Conservation (phyloP, 1,140 invertebrate species). For the Drosophila neocordata region DNA sequence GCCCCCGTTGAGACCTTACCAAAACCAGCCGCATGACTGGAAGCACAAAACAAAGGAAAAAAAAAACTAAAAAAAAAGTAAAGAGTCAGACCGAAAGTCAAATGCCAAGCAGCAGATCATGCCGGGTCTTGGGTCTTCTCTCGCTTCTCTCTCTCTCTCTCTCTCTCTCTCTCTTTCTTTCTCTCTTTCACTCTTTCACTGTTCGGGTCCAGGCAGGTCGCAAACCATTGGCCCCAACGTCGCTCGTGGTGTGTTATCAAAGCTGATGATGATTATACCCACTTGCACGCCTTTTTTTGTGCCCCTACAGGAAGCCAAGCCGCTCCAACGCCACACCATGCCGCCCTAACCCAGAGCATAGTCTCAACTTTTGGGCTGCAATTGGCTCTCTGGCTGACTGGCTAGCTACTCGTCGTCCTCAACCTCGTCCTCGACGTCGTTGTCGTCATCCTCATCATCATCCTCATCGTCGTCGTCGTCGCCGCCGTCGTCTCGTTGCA, state of each 20-base stretch:
- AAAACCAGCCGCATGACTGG: conserved; percentile 66
- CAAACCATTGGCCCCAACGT: conserved; percentile 47
- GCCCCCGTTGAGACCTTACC: conserved; percentile 46
- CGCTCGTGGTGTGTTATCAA: conserved; percentile 81
- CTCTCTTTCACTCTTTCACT: conserved; percentile 18
- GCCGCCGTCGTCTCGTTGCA: conserved; percentile 61
- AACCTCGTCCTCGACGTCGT: neutral
- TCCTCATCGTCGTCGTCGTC: conserved; percentile 26
- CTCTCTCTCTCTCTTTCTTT: conserved; percentile 8
- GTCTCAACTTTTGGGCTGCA: conserved; percentile 54
- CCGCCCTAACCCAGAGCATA: conserved; percentile 16
- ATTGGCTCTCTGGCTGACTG: conserved; percentile 54
- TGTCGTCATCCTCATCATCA: conserved; percentile 22
- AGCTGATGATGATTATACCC: conserved; percentile 82
- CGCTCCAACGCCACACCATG: conserved; percentile 34
- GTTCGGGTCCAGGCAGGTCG: conserved; percentile 63
- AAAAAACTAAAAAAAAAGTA: conserved; percentile 22
- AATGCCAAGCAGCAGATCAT: conserved; percentile 78
- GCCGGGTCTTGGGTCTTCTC: conserved; percentile 40
- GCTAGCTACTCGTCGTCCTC: conserved; percentile 45
- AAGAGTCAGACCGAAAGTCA: conserved; percentile 71
- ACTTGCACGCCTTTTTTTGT: conserved; percentile 79
- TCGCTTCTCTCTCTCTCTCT: conserved; percentile 16
- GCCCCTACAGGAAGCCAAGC: conserved; percentile 49
- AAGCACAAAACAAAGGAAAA: conserved; percentile 42